These are phyloP conservation scores for Mormoops blainvillei DNA, from an alignment of 2,113 vertebrate genomes.

Conservation along the genomic window DNA sequence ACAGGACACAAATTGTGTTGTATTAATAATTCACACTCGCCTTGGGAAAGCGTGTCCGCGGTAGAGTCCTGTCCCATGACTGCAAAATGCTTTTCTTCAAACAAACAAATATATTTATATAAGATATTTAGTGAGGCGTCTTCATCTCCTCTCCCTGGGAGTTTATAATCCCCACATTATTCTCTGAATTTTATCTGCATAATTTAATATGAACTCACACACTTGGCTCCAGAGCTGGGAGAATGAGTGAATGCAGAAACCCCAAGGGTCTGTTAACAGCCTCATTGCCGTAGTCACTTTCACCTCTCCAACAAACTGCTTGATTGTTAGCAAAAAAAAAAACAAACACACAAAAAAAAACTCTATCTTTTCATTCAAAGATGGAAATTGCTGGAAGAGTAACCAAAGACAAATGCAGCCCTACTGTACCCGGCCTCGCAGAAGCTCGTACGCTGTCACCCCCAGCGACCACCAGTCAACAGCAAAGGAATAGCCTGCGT, in stretches of 20 bases:
- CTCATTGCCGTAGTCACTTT: background rate
- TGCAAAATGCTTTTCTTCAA: background rate
- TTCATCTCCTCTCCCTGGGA: background rate
- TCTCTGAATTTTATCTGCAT: conserved; percentile 3
- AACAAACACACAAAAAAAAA: background rate
- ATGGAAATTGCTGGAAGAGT: background rate
- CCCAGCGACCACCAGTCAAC: conserved; percentile 88
- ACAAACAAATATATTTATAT: conserved; percentile 9
- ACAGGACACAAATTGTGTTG: background rate
- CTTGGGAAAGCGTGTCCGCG: background rate
- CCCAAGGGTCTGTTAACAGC: background rate
- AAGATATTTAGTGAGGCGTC: background rate
- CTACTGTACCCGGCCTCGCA: conserved; percentile 88
- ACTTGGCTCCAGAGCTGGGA: background rate
- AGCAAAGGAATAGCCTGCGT: conserved; percentile 90
- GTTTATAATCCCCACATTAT: background rate
- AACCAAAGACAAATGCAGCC: background rate
- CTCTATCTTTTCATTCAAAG: background rate
- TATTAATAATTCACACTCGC: conserved; percentile 36
- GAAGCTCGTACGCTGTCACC: conserved; percentile 94
- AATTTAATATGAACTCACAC: background rate
- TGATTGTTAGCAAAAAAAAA: background rate
- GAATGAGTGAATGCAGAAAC: background rate
- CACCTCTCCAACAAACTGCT: background rate
- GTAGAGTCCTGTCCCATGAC: background rate